Conservation (phyloP, 2,888 invertebrate genomes). For the Arrhopalites spinosus region DNA sequence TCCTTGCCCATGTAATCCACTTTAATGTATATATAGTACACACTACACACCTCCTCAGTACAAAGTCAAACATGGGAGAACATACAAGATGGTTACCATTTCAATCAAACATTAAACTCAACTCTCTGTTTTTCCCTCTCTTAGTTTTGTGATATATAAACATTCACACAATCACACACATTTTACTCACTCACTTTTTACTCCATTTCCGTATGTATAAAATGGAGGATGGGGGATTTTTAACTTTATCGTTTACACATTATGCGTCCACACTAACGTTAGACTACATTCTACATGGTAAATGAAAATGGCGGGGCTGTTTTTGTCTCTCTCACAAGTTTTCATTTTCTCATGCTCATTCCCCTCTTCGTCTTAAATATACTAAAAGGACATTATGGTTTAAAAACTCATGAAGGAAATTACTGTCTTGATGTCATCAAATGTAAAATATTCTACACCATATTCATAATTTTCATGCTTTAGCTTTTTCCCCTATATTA, state of each 20-base stretch:
- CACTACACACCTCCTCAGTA: background rate
- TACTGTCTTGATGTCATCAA: slow-evolving; percentile 1
- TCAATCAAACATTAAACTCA: slow-evolving; percentile 14
- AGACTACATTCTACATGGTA: background rate
- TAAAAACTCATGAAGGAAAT: slow-evolving; percentile 5
- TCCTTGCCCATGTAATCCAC: background rate
- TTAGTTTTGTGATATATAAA: background rate
- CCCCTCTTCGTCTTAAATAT: too few species aligned
- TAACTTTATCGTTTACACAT: background rate
- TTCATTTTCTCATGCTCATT: too few species aligned
- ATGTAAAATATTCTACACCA: background rate
- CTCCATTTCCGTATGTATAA: background rate
- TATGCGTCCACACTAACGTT: slow-evolving; percentile 10
- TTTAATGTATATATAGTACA: background rate
- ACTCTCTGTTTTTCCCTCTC: background rate
- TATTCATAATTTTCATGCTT: background rate
- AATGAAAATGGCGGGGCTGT: too few species aligned
- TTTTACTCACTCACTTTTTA: background rate
- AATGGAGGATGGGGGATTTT: background rate
- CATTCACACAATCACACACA: slow-evolving; percentile 9
- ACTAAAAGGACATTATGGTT: too few species aligned
- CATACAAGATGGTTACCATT: background rate
- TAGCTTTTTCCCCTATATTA: background rate
- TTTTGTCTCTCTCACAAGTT: too few species aligned
- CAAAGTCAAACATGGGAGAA: background rate